Conservation (phyloP, 2,797 vertebrate species). For the Peromyscus aztecus region DNA sequence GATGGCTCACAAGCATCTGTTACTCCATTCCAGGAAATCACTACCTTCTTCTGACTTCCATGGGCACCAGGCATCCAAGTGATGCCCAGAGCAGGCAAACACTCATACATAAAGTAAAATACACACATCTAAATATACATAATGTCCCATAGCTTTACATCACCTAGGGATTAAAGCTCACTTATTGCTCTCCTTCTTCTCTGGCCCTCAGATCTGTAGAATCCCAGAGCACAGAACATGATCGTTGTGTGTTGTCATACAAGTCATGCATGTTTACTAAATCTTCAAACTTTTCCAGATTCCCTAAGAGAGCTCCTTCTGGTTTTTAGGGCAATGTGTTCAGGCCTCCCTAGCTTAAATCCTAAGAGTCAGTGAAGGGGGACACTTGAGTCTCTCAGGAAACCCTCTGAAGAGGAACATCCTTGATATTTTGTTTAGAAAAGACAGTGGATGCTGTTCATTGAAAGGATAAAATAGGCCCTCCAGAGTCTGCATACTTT, state of each 20-base stretch:
- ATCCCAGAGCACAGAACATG: not conserved
- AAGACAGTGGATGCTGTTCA: not conserved
- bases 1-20: not conserved
- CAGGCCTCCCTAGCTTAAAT: not conserved
- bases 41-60: too few species aligned
- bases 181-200: not conserved
- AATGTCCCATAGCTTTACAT: not conserved
- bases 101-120: not conserved
- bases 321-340: not conserved
- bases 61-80: not conserved
- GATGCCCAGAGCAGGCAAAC: not conserved
- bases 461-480: not conserved
- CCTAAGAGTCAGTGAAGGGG: not conserved
- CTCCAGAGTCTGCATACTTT: not conserved
- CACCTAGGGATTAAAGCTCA: not conserved
- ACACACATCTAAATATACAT: not conserved
- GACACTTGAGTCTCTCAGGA: not conserved
- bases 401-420: not conserved
- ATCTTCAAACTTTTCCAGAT: not conserved
- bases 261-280: not conserved
- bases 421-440: slow-evolving; percentile 34
- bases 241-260: not conserved
- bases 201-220: not conserved
- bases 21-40: not conserved
- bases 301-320: not conserved